Base-by-base conservation (phyloP, 1,140 invertebrate species). In the Bombyx mandarina region DNA sequence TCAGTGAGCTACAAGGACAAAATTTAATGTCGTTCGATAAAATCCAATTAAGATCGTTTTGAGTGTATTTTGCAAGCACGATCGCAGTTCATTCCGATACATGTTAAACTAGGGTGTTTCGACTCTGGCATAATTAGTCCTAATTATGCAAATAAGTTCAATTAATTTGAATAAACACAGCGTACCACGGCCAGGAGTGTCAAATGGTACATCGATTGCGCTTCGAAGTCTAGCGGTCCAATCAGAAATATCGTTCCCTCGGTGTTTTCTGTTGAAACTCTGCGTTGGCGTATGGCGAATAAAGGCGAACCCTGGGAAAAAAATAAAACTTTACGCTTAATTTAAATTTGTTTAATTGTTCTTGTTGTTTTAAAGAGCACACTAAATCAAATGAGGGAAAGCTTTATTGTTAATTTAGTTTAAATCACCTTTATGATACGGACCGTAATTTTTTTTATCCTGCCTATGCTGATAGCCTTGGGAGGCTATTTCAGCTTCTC, bases 141-240 rank as follows among this genome's bases (percentile, higher is more conserved):
- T 62, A 62, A 62, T 62, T 62, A 62, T 52, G 42, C 52, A 56
- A 68, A 63, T 68, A 35, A 35, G 45, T 59, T 53, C 48, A 58
- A 18, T 6, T 42, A 26, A 47, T 53, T 53, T 58, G 43, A 58
- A 55, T 49, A 55, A 52, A 42, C 49, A 47, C 54, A 61, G 89
- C 92, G 90, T 91, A 96, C 95, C 88, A 94, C 93, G 12, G 94
- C 95, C 54, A 95, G 91, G 65, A 96, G 90, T 3, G 93, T 93
- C 61, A 96, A 84, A 58, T 93, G 93, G 79, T 95, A 95, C 90
- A 96, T 94, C 52, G 94, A 94, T 82, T 94, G 93, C 42, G 91
- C 93, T 73, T 97, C 95, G 72, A 95, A 97, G 85, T 97, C 95
- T 56, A 97, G 82, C 63, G 92, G 90, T 22, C 92, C 93, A 43